Conservation (phyloP, 2,797 vertebrate genomes). For the Garrulus glandarius region DNA sequence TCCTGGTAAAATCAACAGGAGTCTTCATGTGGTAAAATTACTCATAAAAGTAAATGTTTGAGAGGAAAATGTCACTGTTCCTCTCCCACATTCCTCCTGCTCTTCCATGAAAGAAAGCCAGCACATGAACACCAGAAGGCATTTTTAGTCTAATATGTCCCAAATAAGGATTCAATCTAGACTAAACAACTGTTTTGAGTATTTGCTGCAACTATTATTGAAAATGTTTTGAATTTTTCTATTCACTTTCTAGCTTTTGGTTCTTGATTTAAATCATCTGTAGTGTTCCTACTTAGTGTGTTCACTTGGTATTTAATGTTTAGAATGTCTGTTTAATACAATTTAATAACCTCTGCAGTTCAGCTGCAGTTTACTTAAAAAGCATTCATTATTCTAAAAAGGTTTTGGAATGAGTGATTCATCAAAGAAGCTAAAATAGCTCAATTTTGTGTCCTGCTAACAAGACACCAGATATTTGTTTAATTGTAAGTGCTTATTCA, state of each 20-base stretch:
- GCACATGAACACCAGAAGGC: neutral
- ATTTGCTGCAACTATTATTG: neutral
- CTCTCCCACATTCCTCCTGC: neutral
- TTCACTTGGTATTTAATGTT: neutral
- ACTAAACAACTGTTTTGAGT: conserved; percentile 13
- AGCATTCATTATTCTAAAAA: neutral
- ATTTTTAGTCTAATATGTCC: neutral
- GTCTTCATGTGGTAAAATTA: neutral
- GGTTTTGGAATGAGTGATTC: neutral
- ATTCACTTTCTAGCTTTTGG: neutral
- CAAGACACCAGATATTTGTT: neutral
- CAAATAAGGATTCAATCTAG: conserved; percentile 35
- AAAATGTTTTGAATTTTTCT: conserved; percentile 11
- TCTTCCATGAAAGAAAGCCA: neutral
- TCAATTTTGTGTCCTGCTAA: neutral
- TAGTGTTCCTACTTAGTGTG: neutral
- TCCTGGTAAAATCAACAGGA: neutral
- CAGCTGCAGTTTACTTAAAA: neutral
- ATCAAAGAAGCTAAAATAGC: neutral
- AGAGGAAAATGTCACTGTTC: neutral
- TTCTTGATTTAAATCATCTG: conserved; percentile 17
- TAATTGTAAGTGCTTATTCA: neutral
- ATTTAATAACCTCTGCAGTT: neutral
- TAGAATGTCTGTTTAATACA: neutral
- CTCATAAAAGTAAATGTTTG: neutral